A percentile compares a stretch with the other conserved stretches of the same genome.
Conservation (phyloP, 2,797 vertebrate species). For the Oreonectes daqikongensis region DNA sequence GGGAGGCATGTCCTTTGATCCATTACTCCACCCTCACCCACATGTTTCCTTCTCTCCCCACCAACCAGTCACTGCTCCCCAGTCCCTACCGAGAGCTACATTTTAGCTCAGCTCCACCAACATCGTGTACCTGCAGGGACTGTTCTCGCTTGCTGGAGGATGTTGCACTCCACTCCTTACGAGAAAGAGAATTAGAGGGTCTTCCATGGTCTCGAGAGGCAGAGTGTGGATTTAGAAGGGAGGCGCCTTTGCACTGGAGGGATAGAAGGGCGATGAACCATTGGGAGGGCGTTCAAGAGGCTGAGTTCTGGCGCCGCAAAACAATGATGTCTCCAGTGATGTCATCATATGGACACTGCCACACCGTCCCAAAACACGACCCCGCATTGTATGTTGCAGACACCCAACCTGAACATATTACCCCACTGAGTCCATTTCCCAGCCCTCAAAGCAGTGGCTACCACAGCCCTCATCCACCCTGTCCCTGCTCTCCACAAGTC, state of each 20-base stretch:
- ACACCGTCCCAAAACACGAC: slow-evolving; percentile 71
- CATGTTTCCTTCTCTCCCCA: slow-evolving; percentile 62
- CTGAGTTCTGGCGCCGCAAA: slow-evolving; percentile 75
- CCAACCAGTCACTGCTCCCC: slow-evolving; percentile 68
- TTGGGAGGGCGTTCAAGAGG: slow-evolving; percentile 59
- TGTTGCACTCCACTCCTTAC: slow-evolving; percentile 74
- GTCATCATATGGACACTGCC: slow-evolving; percentile 63
- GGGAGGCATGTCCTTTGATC: slow-evolving; percentile 72
- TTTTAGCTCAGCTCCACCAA: slow-evolving; percentile 69
- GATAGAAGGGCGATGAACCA: slow-evolving; percentile 57
- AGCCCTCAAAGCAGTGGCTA: slow-evolving; percentile 77
- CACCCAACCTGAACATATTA: slow-evolving; percentile 61
- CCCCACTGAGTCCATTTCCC: slow-evolving; percentile 62
- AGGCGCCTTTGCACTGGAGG: slow-evolving; percentile 65
- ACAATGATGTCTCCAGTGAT: slow-evolving; percentile 63
- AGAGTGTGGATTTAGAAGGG: slow-evolving; percentile 61
- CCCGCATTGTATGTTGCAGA: slow-evolving; percentile 63
- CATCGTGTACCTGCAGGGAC: slow-evolving; percentile 79
- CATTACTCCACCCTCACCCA: slow-evolving; percentile 66
- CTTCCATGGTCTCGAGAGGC: slow-evolving; percentile 69
- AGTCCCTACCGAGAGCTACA: slow-evolving; percentile 81
- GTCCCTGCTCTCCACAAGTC: slow-evolving; percentile 73
- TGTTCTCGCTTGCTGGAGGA: slow-evolving; percentile 75
- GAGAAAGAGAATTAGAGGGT: slow-evolving; percentile 69
- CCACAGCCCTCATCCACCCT: slow-evolving; percentile 74